phyloP scores from a whole-genome alignment of 2,888 invertebrate genomes.

The Ormyrus thymus region DNA sequence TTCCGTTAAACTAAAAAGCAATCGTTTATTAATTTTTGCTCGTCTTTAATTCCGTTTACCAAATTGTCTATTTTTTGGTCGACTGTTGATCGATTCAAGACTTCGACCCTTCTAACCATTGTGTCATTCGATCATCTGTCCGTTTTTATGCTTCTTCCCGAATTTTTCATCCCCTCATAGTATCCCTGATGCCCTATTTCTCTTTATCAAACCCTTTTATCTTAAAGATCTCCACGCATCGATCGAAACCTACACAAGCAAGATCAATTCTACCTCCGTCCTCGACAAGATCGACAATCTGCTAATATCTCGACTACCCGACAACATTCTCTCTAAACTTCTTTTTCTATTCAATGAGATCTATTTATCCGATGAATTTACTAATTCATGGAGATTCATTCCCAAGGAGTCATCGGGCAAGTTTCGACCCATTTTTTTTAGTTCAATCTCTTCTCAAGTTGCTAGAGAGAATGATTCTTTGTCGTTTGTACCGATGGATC shows the following conservation, averaged over 20 bases:
- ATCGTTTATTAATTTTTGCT: not conserved
- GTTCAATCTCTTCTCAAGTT: not conserved
- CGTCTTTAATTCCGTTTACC: not conserved
- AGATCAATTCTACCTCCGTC: not conserved
- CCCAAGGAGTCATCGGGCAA: too few species aligned
- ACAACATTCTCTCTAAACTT: not conserved
- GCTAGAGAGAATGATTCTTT: not conserved
- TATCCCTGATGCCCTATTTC: too few species aligned
- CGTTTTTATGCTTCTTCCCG: not conserved
- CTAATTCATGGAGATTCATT: constrained; percentile 3
- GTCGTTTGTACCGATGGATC: not conserved
- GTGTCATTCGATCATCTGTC: too few species aligned
- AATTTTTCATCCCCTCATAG: not conserved
- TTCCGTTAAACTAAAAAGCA: not conserved
- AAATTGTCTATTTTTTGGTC: not conserved
- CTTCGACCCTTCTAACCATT: too few species aligned
- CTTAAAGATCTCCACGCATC: not conserved
- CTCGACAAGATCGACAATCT: constrained; percentile 11
- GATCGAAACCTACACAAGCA: not conserved
- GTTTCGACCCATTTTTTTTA: not conserved
- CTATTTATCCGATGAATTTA: not conserved
- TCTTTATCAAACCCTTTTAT: constrained; percentile 3
- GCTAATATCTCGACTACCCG: not conserved
- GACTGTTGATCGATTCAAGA: constrained; percentile 2
- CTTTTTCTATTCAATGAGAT: constrained; percentile 1